Evolutionary conservation across 2,888 invertebrate species (phyloP), one percentile per base, ranked within the genome.

Genomic region (Mechanitis messenoides): DNA sequence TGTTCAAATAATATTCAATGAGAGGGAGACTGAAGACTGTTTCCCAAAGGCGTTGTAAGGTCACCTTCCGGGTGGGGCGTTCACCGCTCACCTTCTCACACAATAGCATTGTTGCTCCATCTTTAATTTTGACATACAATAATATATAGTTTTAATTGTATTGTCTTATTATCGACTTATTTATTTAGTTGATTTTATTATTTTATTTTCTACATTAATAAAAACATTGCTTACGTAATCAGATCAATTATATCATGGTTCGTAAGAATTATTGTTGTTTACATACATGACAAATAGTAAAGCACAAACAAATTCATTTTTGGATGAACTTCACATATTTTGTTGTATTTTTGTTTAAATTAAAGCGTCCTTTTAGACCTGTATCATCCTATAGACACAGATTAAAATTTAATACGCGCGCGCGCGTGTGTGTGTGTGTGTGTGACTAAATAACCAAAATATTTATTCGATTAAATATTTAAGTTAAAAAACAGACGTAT

Each of bases 31-130:
- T 38, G 56, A 45, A 33, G 53, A 31, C 50, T 56, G 58, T 59
- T 71, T 78, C 76, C 79, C 81, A 73, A 81, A 79, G 77, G 78
- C 76, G 71, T 66, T 65, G 71, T 73, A 77, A 83, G 87, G 87
- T 87, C 77, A 88, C 88, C 85, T 87, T 85, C 83, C 86, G 84
- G 84, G 83, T 80, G 81, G 77, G 76, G 72, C 72, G 72, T 73
- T 75, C 72, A 74, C 74, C 75, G 80, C 83, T 82, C 83, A 84
- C 83, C 84, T 82, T 69, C 66, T 61, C 66, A 58, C 60, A 69
- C 71, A 71, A 69, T 70, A 61, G 65, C 66, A 65, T 72, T 70
- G 69, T 67, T 62, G 55, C 64, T 58, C 62, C 66, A 67, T 67
- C 68, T 68, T 69, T 61, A 66, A 67, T 70, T 65, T 66, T 59